Base-by-base conservation (phyloP, 2,888 invertebrate genomes). In the Watsonalla cultraria region DNA sequence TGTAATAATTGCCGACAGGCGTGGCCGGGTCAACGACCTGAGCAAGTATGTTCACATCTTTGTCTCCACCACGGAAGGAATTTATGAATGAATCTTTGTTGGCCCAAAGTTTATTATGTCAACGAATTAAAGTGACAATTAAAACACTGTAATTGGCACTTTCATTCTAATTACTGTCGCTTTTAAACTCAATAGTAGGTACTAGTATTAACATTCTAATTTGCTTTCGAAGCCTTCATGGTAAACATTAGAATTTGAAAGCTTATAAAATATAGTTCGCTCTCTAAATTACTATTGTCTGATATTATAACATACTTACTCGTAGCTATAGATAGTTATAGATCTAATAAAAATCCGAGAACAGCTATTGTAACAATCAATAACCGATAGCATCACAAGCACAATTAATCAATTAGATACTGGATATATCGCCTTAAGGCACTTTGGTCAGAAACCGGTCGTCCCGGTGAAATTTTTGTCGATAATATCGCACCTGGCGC, bases 391-490 rank as follows among this genome's bases (percentile, higher is more conserved):
- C 42, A 42, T 42, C 42, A 11, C 42, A 8, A 42, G 42, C 42
- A 42, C 42, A 42, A 42, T 42, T 42, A 42, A 42, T 42, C 42
- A 42, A 42, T 42, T 42, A 42, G 42, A 42, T 42, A 7, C 8
- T 37, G 5, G 37, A 37, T 37, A 11, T 11, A 42, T 42, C 11
- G 42, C 42, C 42, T 42, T 42, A 11, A 11, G 37, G 37, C 7
- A 7, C 4, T 11, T 42, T 42, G 8, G 49, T 33, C 51, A 54
- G 45, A 56, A 76, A 85, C 84, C 81, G 80, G 84, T 84, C 61
- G 66, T 60, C 70, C 64, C 63, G 72, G 83, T 70, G 85, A 87
- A 86, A 86, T 81, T 78, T 68, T 76, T 42, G 11, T 42, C 5
- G 42, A 42, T 42, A 42, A 70, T 74, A 75, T 62, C 56, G 68